These are phyloP conservation scores for Aelia acuminata DNA, from an alignment of 2,888 invertebrate species.

Conservation along the genomic window DNA sequence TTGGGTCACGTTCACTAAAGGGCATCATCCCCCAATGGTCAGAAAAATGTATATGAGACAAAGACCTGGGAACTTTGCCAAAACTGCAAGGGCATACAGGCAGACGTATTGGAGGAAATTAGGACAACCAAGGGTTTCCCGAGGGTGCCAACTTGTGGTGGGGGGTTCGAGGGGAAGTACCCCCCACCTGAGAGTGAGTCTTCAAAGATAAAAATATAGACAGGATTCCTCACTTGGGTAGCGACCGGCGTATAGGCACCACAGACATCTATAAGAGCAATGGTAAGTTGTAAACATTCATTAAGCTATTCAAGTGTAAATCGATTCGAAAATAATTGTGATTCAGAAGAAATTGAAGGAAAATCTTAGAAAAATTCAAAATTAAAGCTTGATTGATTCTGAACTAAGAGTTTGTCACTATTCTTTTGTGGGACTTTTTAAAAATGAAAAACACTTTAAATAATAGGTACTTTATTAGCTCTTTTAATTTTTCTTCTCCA, in stretches of 20 bases:
- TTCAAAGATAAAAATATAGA: constrained; percentile 55
- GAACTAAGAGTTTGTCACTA: too few relatives aligned
- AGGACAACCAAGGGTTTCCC: constrained; percentile 19
- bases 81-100: neutral
- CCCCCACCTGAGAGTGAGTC: constrained; percentile 38
- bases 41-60: neutral
- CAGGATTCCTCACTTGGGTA: constrained; percentile 55
- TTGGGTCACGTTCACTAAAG: constrained; percentile 16
- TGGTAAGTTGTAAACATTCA: constrained; percentile 52
- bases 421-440: too few relatives aligned
- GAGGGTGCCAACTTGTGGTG: constrained; percentile 17
- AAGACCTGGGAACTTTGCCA: neutral
- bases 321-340: neutral
- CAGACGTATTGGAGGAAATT: neutral
- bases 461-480: too few relatives aligned
- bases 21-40: constrained; percentile 26
- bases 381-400: too few relatives aligned
- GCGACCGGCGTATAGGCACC: constrained; percentile 56
- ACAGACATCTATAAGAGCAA: neutral
- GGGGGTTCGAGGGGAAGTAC: neutral
- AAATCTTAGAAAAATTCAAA: too few relatives aligned
- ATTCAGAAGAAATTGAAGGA: neutral
- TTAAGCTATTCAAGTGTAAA: neutral
- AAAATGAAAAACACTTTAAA: too few relatives aligned
- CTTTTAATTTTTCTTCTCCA: too few relatives aligned